Percentiles rank a stretch among this genome's conserved stretches.
Evolutionary conservation across 1,140 invertebrate species (phyloP).

Genomic region (Formica exsecta): DNA sequence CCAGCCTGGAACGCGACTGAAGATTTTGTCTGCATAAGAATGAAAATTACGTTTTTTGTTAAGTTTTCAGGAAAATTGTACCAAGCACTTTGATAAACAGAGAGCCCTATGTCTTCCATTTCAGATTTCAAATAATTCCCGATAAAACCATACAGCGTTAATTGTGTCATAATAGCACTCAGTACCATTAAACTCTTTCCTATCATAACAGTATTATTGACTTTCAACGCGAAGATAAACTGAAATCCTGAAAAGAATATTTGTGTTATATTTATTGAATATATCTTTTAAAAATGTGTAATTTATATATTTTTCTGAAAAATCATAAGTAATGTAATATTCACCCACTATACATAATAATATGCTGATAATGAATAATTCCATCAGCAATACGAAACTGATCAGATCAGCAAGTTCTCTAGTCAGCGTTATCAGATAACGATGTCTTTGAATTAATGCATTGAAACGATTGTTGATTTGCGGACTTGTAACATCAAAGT

Average conservation of each 20-base stretch:
- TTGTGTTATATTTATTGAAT: neutral
- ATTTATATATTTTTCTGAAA: too few relatives aligned
- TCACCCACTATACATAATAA: too few relatives aligned
- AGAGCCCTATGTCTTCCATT: constrained; percentile 54
- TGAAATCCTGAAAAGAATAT: constrained; percentile 61
- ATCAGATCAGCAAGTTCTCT: too few relatives aligned
- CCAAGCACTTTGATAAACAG: constrained; percentile 46
- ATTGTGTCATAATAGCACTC: constrained; percentile 26
- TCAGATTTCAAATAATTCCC: constrained; percentile 61
- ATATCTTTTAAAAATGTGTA: too few relatives aligned
- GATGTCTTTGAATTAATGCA: neutral
- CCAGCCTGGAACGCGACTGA: constrained; percentile 33
- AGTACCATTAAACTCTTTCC: constrained; percentile 40
- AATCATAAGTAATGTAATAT: too few relatives aligned
- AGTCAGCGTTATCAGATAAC: too few relatives aligned
- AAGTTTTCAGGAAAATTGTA: constrained; percentile 29
- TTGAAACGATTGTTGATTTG: too few relatives aligned
- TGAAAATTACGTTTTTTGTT: constrained; percentile 30
- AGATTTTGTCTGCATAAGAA: constrained; percentile 47
- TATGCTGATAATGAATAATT: too few relatives aligned
- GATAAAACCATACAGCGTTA: constrained; percentile 56
- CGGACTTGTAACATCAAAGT: too few relatives aligned
- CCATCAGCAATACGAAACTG: too few relatives aligned
- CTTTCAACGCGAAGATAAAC: constrained; percentile 57
- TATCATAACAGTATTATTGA: neutral